Evolutionary conservation across 2,113 vertebrate species (phyloP).

Genomic region (Anolis sagrei): DNA sequence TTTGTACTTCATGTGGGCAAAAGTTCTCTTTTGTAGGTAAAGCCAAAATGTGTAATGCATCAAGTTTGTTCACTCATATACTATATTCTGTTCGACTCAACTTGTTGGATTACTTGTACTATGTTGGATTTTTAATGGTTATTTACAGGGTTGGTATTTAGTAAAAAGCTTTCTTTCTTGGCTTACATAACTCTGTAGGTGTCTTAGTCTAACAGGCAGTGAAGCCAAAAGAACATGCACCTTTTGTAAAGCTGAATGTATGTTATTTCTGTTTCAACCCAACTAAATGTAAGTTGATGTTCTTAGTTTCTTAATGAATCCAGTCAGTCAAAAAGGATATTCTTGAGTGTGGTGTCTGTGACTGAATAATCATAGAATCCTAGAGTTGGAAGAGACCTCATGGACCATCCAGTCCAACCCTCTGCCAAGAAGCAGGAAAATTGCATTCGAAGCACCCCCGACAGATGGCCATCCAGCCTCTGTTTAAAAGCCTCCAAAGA

Average conservation of each 20-base stretch:
- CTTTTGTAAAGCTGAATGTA: no score
- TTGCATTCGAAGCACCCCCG: no score
- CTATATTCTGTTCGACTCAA: background rate
- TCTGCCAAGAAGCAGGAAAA: no score
- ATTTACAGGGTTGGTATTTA: background rate
- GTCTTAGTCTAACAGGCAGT: background rate
- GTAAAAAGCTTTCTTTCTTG: background rate
- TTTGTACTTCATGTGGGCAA: no score
- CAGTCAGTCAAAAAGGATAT: background rate
- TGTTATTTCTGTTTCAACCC: background rate
- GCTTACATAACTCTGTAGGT: background rate
- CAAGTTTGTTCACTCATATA: background rate
- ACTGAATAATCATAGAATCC: background rate
- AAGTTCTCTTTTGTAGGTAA: no score
- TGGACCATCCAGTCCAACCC: no score
- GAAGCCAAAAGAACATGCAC: background rate
- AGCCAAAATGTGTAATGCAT: background rate
- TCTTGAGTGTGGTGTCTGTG: background rate
- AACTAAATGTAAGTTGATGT: background rate
- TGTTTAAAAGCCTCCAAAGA: no score
- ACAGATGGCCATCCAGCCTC: no score
- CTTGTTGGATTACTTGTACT: background rate
- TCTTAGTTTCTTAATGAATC: background rate
- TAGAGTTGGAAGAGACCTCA: no score
- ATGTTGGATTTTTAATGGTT: background rate